Base-by-base conservation (phyloP, 2,797 vertebrate species). In the Dicrostonyx torquatus region DNA sequence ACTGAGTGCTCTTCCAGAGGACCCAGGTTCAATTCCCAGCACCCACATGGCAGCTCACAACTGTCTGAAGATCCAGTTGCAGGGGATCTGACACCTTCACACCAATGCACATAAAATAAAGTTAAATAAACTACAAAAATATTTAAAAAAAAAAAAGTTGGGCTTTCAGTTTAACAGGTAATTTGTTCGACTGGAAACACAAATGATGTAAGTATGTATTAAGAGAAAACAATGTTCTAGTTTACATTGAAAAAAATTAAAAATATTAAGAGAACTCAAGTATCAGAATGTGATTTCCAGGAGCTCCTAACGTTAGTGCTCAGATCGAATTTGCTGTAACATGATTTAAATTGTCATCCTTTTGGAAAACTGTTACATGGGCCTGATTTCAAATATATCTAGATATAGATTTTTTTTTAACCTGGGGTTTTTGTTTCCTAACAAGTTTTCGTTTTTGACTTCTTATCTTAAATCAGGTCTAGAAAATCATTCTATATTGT, bases 201-300 rank as follows among this genome's bases (percentile, higher is more conserved):
- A 85, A 76, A 68, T 64, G 90, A 90, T 29, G 43, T 62, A 31
- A 96, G 89, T 89, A 29, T 6, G 84, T 93, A 78, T 93, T 84
- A 87, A 60, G 6, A 96, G 60, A 60, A 93, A 95, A 77, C 37
- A 17, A 43, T 75, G 80, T 89, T 66, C 31, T 75, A 86, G 34
- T 66, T 89, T 29, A 60, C 89, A 87, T 64, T 95, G 68, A 90
- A 72, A 96, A 91, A 17, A 22, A 75, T 37, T 80, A 45, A 95
- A 58, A 72, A 88, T 76, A 48, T 94, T 95, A 18, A 92, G 92
- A 83, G 29, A 93, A 94, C 86, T 83, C 72, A 83, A 94, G 72
- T 29, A 75, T 48, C 24, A 72, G 93, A 78, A 22, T 66, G 87
- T 70, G 37, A 92, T 90, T 84, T 68, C 78, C 18, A 76, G 24